A percentile compares a stretch with the other conserved stretches of the same genome.
Evolutionary conservation across 2,888 invertebrate genomes (phyloP).

Genomic region (Glyphotaelius pellucidus): DNA sequence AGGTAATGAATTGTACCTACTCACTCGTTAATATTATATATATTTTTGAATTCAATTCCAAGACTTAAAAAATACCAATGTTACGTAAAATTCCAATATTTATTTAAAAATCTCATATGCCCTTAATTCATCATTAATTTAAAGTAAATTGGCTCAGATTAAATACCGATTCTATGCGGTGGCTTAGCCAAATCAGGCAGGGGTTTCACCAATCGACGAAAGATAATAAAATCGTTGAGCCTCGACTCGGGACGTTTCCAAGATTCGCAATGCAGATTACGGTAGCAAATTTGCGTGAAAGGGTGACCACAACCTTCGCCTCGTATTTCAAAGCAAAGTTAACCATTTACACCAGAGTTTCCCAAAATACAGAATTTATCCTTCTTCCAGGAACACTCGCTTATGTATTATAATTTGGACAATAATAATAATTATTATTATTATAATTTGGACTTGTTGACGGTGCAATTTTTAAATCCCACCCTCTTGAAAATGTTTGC

Average conservation of each 20-base stretch:
- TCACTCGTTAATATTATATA: background rate
- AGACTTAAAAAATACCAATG: too few species aligned
- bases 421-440: too few species aligned
- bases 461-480: too few species aligned
- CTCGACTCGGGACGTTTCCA: background rate
- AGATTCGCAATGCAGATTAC: constrained; percentile 8
- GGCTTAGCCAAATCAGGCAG: background rate
- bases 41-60: background rate
- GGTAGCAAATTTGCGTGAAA: background rate
- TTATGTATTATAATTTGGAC: background rate
- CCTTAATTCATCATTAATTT: background rate
- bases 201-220: background rate
- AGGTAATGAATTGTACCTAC: background rate
- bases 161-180: background rate
- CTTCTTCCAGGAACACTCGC: background rate
- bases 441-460: too few species aligned
- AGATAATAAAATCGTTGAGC: background rate
- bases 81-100: background rate
- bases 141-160: background rate
- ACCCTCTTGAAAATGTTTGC: too few species aligned
- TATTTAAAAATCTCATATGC: background rate
- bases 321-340: constrained; percentile 3
- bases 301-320: constrained; percentile 17
- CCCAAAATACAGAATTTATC: background rate
- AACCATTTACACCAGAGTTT: background rate